Base-by-base conservation (phyloP, 2,113 vertebrate species). In the Mesembrinibis cayennensis region DNA sequence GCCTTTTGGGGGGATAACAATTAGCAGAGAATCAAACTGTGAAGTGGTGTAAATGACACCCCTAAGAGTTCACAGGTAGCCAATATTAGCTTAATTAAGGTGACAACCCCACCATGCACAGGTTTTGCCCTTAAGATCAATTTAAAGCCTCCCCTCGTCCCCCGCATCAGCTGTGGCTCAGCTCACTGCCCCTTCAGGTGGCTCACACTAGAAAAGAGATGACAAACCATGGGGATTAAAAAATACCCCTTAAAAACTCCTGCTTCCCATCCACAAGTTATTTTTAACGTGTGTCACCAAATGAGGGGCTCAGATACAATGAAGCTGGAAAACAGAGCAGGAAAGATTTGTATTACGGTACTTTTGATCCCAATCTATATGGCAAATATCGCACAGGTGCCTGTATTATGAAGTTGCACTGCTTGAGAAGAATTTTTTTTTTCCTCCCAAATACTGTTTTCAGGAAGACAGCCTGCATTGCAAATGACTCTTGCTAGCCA, bases 291-390 rank as follows among this genome's bases (percentile, higher is more conserved):
- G 1, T 26, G 3, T 14, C 61, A 72, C 9, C 56, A 18, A 69
- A 56, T 1, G 7, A 53, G 13, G 13, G 29, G 52, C 77, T 87
- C 20, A 11, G 80, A n/a, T 13, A 8, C 0, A 0, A 8, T 3
- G 7, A 29, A 42, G 32, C 32, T 49, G 42, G 22, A 25, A 59
- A 62, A 11, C 7, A 29, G 78, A 53, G 17, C 11, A 63, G 72
- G 40, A 21, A 65, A 56, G 15, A 7, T 34, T 65, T 53, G 15
- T 34, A 9, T 23, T 14, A 13, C 42, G 45, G 17, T 2, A 5
- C 36, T 26, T 62, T 13, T n/a, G 30, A 65, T 76, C 69, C 70
- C 78, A 50, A 22, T 36, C 82, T 25, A 13, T 16, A 16, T 38
- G 84, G 66, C 74, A 78, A 90, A 72, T 4, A 25, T 1, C 69